Conservation (phyloP, 2,113 vertebrate species). For the Calidris pugnax region DNA sequence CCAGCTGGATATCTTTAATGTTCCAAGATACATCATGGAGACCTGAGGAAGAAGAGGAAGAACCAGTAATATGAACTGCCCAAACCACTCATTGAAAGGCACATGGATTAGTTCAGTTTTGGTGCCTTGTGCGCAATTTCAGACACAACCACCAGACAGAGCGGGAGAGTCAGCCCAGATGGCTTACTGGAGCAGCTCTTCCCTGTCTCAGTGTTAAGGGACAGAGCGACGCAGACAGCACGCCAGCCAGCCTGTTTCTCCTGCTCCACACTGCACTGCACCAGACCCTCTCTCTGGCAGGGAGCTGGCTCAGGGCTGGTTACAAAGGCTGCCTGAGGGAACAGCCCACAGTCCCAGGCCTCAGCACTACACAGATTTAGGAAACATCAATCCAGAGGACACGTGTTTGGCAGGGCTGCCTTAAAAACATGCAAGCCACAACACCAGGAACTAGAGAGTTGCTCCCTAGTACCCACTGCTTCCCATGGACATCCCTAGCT, state of each 20-base stretch:
- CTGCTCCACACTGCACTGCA: neutral
- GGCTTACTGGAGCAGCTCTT: neutral
- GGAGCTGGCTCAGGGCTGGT: neutral
- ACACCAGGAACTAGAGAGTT: neutral
- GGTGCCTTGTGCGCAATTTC: neutral
- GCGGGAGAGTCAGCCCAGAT: no score
- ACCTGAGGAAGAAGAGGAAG: neutral
- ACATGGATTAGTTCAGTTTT: neutral
- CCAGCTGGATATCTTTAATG: conserved; percentile 16
- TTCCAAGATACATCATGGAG: neutral
- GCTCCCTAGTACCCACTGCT: neutral
- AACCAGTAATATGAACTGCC: neutral
- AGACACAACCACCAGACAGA: neutral
- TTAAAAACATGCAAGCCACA: neutral
- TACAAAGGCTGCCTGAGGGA: neutral
- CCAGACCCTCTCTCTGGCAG: neutral
- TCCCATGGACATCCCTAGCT: neutral
- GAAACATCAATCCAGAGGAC: neutral
- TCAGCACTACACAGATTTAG: neutral
- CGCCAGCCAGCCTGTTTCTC: neutral
- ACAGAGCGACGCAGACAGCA: neutral
- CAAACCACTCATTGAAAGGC: neutral
- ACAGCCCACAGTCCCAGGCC: neutral
- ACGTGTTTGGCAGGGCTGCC: neutral
- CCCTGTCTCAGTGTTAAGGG: neutral